Evolutionary conservation across 2,113 vertebrate genomes (phyloP).

Genomic region (Sceloporus tristichus): DNA sequence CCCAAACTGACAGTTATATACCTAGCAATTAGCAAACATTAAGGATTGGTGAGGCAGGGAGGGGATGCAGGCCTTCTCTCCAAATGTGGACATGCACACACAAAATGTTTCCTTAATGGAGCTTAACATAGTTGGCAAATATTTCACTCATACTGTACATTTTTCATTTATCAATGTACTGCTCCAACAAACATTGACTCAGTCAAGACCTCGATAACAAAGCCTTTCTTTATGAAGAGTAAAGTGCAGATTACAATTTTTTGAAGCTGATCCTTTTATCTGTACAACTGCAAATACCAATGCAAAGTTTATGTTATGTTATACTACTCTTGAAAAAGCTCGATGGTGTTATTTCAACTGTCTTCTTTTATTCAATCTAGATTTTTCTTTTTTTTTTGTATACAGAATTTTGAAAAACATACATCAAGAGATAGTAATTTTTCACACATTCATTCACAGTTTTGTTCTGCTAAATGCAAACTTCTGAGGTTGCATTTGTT

Average conservation of each 20-base stretch:
- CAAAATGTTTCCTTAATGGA: slow-evolving; percentile 35
- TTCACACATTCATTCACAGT: too few relatives aligned
- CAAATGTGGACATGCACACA: neutral
- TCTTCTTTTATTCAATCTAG: neutral
- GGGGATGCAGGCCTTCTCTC: slow-evolving; percentile 43
- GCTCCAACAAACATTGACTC: slow-evolving; percentile 53
- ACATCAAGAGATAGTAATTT: neutral
- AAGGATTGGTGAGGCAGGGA: slow-evolving; percentile 22
- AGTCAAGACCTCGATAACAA: neutral
- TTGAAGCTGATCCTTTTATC: slow-evolving; percentile 8
- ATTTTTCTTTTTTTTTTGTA: neutral
- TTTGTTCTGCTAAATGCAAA: neutral
- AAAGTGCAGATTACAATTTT: rapidly evolving
- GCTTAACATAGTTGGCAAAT: slow-evolving; percentile 49
- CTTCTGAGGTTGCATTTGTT: neutral
- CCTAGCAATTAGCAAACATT: slow-evolving; percentile 49
- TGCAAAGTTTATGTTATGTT: neutral
- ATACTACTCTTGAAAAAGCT: neutral
- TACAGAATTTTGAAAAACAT: neutral
- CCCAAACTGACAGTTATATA: slow-evolving; percentile 51
- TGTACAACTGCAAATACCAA: slow-evolving; percentile 6
- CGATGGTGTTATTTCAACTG: neutral
- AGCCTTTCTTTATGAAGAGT: slow-evolving; percentile 7
- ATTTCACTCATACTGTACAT: slow-evolving; percentile 43
- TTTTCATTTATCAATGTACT: neutral